Evolutionary conservation across 2,113 vertebrate species (phyloP).

Genomic region (Jacana jacana): DNA sequence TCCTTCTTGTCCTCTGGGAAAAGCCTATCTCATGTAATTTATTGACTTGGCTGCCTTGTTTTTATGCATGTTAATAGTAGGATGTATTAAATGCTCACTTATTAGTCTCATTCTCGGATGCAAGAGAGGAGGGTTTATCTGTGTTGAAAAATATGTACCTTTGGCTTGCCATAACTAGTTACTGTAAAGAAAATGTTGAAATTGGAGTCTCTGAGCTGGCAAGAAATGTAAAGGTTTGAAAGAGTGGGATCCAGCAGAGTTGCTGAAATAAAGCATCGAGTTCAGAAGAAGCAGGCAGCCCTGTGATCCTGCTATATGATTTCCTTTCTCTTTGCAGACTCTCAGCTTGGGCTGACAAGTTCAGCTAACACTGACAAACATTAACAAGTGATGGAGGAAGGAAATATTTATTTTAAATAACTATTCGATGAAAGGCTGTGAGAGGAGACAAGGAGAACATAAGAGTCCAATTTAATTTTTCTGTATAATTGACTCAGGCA

Average conservation of each 20-base stretch:
- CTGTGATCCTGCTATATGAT: background rate
- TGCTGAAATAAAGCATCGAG: background rate
- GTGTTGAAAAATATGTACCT: constrained; percentile 13
- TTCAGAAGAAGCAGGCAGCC: background rate
- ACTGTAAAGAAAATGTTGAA: constrained; percentile 39
- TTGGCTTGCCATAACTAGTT: constrained; percentile 8
- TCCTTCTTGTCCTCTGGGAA: background rate
- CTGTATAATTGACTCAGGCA: background rate
- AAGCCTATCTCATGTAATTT: constrained; percentile 19
- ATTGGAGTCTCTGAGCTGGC: background rate
- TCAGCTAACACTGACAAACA: background rate
- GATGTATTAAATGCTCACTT: background rate
- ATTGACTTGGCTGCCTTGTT: constrained; percentile 13
- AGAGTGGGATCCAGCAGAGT: background rate
- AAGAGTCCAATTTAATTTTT: background rate
- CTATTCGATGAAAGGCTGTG: background rate
- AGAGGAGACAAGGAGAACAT: background rate
- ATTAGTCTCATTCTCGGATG: background rate
- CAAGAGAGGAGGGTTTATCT: constrained; percentile 2
- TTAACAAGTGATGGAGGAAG: background rate
- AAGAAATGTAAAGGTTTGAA: background rate
- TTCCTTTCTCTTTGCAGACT: background rate
- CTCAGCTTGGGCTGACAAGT: background rate
- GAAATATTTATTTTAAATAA: background rate
- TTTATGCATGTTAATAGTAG: background rate